Evolutionary conservation across 1,140 invertebrate species (phyloP), one percentile per base, ranked within the genome.

Genomic region (Megalopta genalis): DNA sequence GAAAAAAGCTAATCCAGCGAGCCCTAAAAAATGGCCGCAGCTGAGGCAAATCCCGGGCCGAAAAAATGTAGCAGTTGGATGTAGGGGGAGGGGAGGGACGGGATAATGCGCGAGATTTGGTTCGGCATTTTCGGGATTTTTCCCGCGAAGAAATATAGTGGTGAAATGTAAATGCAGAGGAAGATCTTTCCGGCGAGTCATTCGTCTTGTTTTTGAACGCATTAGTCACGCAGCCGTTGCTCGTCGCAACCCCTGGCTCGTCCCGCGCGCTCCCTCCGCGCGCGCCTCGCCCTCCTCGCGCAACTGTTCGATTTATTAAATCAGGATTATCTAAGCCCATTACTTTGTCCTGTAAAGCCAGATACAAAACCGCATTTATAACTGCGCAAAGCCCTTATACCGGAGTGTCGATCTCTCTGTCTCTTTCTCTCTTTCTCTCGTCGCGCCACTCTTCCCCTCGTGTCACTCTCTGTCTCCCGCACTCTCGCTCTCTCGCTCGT

Each of bases 251-350:
- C 66, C 81, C 32, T 12, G 46, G 16, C 49, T 16, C 91, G 89
- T 88, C 90, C 88, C 85, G 82, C 84, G 82, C 81, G 83, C 82
- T 66, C 75, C 59, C 64, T 80, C 23, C n/a, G n/a, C n/a, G n/a
- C n/a, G 46, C 23, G 63, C 69, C 54, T 65, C 59, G 65, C 52
- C 63, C 86, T 78, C 84, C 77, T 77, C 72, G 80, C 90, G 88
- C 92, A 93, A 92, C 92, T 93, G 92, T 93, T 92, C 92, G 92
- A 93, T 93, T 93, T 93, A 93, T 93, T 93, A 93, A 93, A 93
- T 93, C 91, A 90, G 92, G 92, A 93, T 93, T 93, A 93, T 92
- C 90, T 90, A 90, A 93, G 90, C 90, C 90, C 87, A 89, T 89
- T 89, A 90, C 88, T 90, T 90, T 91, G 90, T 90, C 87, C 88